Evolutionary conservation across 2,797 vertebrate genomes (phyloP).

Genomic region (Gallinago solitaria): DNA sequence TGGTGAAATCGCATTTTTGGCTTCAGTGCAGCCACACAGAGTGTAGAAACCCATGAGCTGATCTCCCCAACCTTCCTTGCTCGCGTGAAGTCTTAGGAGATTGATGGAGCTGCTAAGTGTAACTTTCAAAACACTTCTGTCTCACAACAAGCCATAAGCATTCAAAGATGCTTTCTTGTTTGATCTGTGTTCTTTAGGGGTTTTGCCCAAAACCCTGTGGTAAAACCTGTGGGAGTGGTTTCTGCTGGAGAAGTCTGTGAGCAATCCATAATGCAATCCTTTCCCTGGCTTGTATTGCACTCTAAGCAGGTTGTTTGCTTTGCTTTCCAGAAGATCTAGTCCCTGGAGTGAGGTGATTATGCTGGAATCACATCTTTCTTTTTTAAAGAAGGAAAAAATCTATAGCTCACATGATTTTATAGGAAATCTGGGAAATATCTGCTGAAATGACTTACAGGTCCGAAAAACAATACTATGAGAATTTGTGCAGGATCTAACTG

Average conservation of each 20-base stretch:
- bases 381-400: not conserved
- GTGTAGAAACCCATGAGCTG: not conserved
- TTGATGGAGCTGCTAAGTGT: not conserved
- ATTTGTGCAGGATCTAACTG: not conserved
- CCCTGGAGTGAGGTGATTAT: not conserved
- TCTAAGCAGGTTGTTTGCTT: conserved; percentile 18
- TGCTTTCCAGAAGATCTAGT: not conserved
- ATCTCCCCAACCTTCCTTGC: not conserved
- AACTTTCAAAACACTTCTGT: conserved; percentile 15
- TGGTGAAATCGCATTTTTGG: conserved; percentile 1
- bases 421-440: conserved; percentile 25
- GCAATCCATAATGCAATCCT: not conserved
- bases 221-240: not conserved
- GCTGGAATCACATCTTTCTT: not conserved
- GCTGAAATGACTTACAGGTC: not conserved
- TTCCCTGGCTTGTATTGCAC: not conserved
- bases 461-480: not conserved
- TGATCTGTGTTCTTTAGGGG: not conserved
- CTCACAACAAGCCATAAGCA: not conserved
- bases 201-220: not conserved
- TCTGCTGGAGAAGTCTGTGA: not conserved
- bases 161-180: conserved; percentile 12
- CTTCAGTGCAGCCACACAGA: not conserved
- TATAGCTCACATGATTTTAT: conserved; percentile 1
- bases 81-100: not conserved